phyloP scores from a whole-genome alignment of 35 echinoderm and acorn worm species.

The Strongylocentrotus purpuratus region DNA sequence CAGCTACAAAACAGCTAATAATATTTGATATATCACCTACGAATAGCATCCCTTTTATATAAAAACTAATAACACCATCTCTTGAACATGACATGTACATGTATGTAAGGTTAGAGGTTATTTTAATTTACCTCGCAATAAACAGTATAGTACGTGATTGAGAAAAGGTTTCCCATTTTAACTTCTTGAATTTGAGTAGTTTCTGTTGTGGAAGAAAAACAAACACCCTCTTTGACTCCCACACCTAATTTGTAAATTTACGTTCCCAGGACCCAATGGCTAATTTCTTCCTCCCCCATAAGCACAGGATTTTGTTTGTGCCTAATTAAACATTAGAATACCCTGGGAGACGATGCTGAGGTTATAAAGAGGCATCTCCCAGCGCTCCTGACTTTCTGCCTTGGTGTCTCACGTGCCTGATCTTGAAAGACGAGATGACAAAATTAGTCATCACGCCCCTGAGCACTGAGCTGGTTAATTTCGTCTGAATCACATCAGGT shows the following conservation, averaged over 20 bases:
- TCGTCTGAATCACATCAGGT: slow-evolving; percentile 33
- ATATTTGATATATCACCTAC: too few species aligned
- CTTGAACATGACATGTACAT: background rate
- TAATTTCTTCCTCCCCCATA: background rate
- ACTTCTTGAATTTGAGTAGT: background rate
- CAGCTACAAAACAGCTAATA: background rate
- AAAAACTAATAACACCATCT: background rate
- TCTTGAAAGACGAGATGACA: background rate
- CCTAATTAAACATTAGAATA: slow-evolving; percentile 2
- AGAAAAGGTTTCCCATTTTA: too few species aligned
- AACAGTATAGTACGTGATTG: too few species aligned
- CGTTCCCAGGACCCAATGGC: background rate
- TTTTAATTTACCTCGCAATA: too few species aligned
- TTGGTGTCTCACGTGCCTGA: background rate
- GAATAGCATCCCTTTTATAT: too few species aligned
- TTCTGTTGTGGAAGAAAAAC: background rate
- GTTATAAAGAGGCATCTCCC: background rate
- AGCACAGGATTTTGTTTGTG: background rate
- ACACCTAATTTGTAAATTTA: background rate
- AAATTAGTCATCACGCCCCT: slow-evolving; percentile 42
- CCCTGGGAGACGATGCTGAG: background rate
- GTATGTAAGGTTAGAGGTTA: too few species aligned
- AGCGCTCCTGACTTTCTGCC: background rate
- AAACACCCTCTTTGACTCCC: background rate
- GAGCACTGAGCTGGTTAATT: slow-evolving; percentile 30